Evolutionary conservation across 2,113 vertebrate species (phyloP), one percentile per base, ranked within the genome.

Genomic region (Ivindomyrus marchei): DNA sequence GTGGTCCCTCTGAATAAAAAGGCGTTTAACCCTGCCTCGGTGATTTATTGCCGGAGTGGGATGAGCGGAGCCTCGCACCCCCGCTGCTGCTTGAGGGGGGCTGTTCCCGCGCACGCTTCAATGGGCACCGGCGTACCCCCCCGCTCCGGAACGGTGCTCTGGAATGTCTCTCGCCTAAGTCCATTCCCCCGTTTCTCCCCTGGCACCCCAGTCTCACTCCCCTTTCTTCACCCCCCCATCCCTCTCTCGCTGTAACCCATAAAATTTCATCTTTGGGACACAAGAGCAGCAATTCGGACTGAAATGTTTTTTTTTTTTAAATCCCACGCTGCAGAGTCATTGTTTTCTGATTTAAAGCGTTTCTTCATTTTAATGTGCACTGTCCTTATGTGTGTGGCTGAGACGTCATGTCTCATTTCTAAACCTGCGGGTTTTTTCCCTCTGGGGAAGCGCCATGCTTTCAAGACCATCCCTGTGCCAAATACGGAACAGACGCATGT

Each of bases 1-100:
- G 85, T n/a, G 15, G 58, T 49, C 36, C 36, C 90, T 88, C 90
- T 93, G 93, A 93, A 93, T 92, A 93, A 94, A 90, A 90, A 91
- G 92, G 93, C 89, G 39, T 93, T 94, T 93, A 94, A 94, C 91
- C 90, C 91, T 92, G 91, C 90, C 94, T 90, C 77, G 45, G 91
- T 95, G 95, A 96, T 95, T 96, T 95, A 95, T 94, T 92, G 87
- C 91, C 91, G 89, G 89, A 93, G 94, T 93, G 85, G 39, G 93
- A 93, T 93, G 89, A 93, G 94, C 92, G 80, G 47, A 92, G 93
- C 93, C 93, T 94, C 91, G 77, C 89, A 77, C 49, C 92, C 91
- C 92, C 87, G 83, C 91, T 15, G 9, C 47, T 88, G 89, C 89
- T 77, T 56, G 85, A 90, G 87, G 88, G 92, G 92, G 92, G 92